A percentile compares a stretch with the other conserved stretches of the same genome.
Conservation (phyloP, 2,113 vertebrate genomes). For the Paradoxurus hermaphroditus region DNA sequence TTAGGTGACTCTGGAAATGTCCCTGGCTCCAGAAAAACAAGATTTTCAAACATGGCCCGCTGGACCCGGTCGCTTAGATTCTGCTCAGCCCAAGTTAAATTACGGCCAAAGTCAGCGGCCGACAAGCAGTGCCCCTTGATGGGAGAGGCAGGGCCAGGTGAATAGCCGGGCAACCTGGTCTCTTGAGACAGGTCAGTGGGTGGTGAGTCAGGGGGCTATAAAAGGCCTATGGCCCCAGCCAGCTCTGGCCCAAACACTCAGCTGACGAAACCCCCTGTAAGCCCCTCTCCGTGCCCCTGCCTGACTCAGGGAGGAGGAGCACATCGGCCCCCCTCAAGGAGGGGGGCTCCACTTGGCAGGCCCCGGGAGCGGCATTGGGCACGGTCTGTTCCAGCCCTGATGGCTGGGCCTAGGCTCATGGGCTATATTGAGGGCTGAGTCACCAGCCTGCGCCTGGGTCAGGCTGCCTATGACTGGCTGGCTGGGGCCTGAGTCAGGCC, state of each 20-base stretch:
- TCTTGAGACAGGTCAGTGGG: constrained; percentile 58
- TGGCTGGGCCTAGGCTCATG: constrained; percentile 64
- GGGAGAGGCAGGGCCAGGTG: constrained; percentile 45
- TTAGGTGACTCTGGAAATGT: neutral
- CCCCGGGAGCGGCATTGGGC: constrained; percentile 63
- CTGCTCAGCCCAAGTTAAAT: neutral
- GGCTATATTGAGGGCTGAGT: constrained; percentile 80
- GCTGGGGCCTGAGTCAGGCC: constrained; percentile 75
- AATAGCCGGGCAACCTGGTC: constrained; percentile 51
- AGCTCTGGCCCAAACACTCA: constrained; percentile 4
- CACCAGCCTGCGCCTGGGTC: constrained; percentile 66
- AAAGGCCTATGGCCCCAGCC: neutral
- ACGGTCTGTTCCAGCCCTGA: constrained; percentile 68
- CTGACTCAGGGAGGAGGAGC: neutral
- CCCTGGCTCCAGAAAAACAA: neutral
- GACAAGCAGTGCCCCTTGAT: neutral
- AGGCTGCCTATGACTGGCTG: constrained; percentile 59
- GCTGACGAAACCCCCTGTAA: constrained; percentile 71
- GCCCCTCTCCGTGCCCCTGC: constrained; percentile 40
- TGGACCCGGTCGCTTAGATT: neutral
- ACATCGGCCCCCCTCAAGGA: neutral
- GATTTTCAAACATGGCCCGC: neutral
- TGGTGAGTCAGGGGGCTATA: constrained; percentile 72
- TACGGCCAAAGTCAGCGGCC: neutral
- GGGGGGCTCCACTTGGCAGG: constrained; percentile 65